phyloP scores from a whole-genome alignment of 2,113 vertebrate species.

The Pungitius pungitius region DNA sequence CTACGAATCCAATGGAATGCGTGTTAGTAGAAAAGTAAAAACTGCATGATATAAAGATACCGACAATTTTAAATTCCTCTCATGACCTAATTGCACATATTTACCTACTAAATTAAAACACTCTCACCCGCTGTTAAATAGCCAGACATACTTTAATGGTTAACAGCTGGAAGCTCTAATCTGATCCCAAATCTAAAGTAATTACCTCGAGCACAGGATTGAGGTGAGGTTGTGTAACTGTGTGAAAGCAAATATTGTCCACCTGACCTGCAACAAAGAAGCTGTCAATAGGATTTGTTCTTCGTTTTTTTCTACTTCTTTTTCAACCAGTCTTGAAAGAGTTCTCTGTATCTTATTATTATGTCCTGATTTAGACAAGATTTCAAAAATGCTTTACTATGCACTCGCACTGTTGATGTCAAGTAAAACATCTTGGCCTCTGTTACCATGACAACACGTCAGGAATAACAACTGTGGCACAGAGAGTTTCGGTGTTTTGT shows the following conservation, averaged over 20 bases:
- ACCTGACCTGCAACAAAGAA: neutral
- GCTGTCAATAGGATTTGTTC: neutral
- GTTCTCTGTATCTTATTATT: neutral
- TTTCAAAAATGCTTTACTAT: neutral
- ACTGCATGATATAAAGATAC: neutral
- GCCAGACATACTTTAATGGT: conserved; percentile 14
- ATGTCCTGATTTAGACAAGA: neutral
- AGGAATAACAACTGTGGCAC: conserved; percentile 53
- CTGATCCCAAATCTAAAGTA: conserved; percentile 40
- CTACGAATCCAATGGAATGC: too few species aligned
- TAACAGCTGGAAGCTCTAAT: conserved; percentile 27
- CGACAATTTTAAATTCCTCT: neutral
- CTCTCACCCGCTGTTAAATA: conserved; percentile 18
- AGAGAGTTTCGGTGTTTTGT: conserved; percentile 49
- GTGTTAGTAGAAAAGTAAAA: neutral
- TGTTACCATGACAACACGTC: conserved; percentile 59
- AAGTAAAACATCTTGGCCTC: neutral
- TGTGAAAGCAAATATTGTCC: neutral
- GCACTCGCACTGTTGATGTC: neutral
- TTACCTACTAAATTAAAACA: conserved; percentile 7
- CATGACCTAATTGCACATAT: neutral
- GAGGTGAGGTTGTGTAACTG: conserved; percentile 49
- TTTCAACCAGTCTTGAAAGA: neutral
- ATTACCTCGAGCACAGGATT: conserved; percentile 35
- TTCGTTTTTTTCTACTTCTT: neutral